Evolutionary conservation across 2,797 vertebrate species (phyloP).

Genomic region (Pangasius mekongensis): DNA sequence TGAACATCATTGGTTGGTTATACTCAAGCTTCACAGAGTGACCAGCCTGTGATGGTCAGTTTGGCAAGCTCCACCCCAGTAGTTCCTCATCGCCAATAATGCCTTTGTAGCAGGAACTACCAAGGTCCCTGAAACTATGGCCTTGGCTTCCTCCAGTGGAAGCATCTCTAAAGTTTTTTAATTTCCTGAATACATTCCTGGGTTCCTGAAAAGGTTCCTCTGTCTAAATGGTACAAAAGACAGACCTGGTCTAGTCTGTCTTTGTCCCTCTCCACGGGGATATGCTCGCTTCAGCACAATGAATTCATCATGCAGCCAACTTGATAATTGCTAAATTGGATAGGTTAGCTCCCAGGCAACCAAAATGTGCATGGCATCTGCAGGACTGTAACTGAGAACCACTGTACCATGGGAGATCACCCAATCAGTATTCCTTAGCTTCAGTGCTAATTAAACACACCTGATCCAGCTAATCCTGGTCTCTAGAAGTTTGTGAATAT

Average conservation of each 20-base stretch:
- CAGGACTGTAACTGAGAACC: neutral
- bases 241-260: neutral
- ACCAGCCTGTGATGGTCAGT: neutral
- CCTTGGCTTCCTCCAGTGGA: neutral
- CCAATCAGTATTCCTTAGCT: neutral
- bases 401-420: slow-evolving; percentile 7
- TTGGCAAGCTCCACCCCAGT: neutral
- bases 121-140: neutral
- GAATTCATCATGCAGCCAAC: neutral
- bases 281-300: neutral
- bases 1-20: neutral
- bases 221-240: neutral
- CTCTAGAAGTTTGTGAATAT: slow-evolving; percentile 4
- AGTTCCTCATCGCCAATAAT: neutral
- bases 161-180: neutral
- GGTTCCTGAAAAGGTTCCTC: neutral
- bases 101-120: neutral
- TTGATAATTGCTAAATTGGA: neutral
- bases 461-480: slow-evolving; percentile 18
- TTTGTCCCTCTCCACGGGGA: neutral
- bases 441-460: slow-evolving; percentile 6
- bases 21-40: neutral
- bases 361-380: neutral
- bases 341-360: neutral
- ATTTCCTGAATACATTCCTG: no score